Evolutionary conservation across 1,140 invertebrate genomes (phyloP).

Genomic region (Lasaia peninsularis): DNA sequence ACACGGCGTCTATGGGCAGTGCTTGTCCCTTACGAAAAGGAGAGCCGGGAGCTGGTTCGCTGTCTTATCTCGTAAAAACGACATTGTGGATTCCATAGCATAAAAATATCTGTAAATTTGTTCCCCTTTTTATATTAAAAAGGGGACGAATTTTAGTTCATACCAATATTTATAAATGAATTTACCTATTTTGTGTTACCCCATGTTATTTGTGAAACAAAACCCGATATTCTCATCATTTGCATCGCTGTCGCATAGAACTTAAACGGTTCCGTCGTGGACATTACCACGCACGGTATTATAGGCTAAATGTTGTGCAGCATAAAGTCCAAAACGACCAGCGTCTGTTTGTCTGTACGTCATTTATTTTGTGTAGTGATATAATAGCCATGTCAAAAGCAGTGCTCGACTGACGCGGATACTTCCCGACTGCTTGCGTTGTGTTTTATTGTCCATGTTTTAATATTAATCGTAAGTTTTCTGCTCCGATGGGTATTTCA

Average conservation of each 20-base stretch:
- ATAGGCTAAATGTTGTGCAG: constrained; percentile 9
- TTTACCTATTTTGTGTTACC: constrained; percentile 5
- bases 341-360: constrained; percentile 22
- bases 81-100: too few relatives aligned
- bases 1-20: too few relatives aligned
- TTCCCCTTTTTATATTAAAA: too few relatives aligned
- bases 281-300: constrained; percentile 15
- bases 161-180: too few relatives aligned
- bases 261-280: constrained; percentile 35
- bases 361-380: constrained; percentile 36
- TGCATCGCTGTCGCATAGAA: constrained; percentile 46
- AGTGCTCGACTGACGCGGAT: constrained; percentile 60
- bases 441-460: constrained; percentile 75
- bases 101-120: too few relatives aligned
- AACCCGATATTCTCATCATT: constrained; percentile 33
- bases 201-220: background rate
- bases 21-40: too few relatives aligned
- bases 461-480: constrained; percentile 77
- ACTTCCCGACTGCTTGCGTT: constrained; percentile 71
- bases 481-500: constrained; percentile 41
- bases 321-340: constrained; percentile 27
- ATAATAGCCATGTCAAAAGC: constrained; percentile 73
- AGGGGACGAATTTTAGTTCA: too few relatives aligned
- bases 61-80: too few relatives aligned
- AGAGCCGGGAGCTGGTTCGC: too few relatives aligned